Conservation (phyloP, 2,797 vertebrate species). For the Lerista edwardsae region DNA sequence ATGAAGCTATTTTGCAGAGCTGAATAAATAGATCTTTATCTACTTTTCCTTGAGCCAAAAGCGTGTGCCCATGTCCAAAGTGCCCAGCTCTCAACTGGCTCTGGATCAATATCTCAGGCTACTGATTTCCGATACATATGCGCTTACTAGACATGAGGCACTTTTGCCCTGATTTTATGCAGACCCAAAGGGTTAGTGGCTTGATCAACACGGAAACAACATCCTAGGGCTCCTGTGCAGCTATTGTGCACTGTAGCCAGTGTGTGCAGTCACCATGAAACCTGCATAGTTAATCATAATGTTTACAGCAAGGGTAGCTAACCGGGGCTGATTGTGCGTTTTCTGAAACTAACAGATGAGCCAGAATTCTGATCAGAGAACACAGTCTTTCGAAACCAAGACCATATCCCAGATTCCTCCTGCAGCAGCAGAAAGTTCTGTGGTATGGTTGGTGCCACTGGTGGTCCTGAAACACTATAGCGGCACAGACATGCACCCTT, state of each 20-base stretch:
- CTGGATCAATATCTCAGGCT: too few relatives aligned
- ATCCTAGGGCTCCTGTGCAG: not conserved
- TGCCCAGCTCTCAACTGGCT: not conserved
- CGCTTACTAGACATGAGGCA: not conserved
- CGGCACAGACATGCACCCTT: not conserved
- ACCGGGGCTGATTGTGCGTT: not conserved
- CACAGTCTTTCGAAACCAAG: not conserved
- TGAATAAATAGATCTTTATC: not conserved
- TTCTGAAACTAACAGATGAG: not conserved
- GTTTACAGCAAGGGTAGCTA: not conserved
- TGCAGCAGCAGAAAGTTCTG: not conserved
- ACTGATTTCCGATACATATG: not conserved
- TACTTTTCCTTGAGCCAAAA: not conserved
- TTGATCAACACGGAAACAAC: not conserved
- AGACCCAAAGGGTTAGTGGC: not conserved
- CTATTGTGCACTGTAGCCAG: not conserved
- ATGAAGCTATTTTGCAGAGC: fast-evolving
- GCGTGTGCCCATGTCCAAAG: not conserved
- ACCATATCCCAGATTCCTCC: too few relatives aligned
- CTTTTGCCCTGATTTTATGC: not conserved
- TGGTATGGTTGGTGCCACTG: not conserved
- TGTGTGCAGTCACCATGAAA: not conserved
- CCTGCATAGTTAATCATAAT: not conserved
- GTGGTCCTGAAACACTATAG: not conserved
- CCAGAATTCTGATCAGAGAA: not conserved